Base-by-base conservation (phyloP, 2,797 vertebrate genomes). In the Tachyglossus aculeatus region DNA sequence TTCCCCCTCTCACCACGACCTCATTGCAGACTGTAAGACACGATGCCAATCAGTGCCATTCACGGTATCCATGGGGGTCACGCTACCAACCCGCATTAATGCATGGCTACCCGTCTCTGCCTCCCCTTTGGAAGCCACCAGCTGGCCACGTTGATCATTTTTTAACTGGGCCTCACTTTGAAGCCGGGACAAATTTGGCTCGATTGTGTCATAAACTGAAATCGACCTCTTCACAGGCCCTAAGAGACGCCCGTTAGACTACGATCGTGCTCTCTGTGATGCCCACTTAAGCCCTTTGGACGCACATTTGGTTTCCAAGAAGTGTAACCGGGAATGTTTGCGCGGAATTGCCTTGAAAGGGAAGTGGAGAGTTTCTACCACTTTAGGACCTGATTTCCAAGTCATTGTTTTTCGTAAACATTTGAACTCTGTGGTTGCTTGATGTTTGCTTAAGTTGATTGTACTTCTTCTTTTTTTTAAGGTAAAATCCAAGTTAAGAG, bases 401-500 rank as follows among this genome's bases (percentile, higher is more conserved):
- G 31, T 71, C 22, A n/a, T 61, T 4, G 12, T 54, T 19, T 80
- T 36, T 69, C 31, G 73, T 32, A 79, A 61, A 60, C 67, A 67
- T 67, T 77, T 75, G 24, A 82, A 40, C 39, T 80, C 43, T 81
- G 38, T 85, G 51, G 44, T 80, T 22, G 69, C 27, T 60, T 74
- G 0, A 55, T 79, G 34, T 80, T 78, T 85, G 52, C 67, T 45
- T 77, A 56, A 71, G 50, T 80, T 92, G 71, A 90, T 79, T 86
- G 27, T 47, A 39, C 82, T 68, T 86, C 70, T 91, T 80, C 36
- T 83, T 85, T 64, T 79, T 77, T 89, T 90, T 57, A 90, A 94
- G 94, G 94, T 90, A 97, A 98, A 96, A 91, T 96, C 71, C 96
- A 96, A 91, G 95, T 99, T 81, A 97, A 97, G 91, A 99, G 97